phyloP scores from a whole-genome alignment of 2,797 vertebrate genomes.

The Ctenopoma multispine region DNA sequence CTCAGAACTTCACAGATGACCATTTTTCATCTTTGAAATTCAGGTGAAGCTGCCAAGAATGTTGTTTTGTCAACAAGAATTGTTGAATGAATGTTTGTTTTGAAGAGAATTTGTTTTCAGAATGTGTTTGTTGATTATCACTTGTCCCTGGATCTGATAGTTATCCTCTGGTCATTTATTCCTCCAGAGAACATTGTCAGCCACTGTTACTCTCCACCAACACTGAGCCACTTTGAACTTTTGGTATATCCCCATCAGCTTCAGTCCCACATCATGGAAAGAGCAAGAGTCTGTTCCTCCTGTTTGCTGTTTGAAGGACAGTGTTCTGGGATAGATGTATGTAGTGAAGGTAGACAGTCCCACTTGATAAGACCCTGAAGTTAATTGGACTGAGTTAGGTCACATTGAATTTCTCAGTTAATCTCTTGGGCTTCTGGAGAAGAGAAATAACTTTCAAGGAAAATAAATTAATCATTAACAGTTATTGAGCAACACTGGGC shows the following conservation, averaged over 20 bases:
- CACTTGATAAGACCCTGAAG: slow-evolving; percentile 14
- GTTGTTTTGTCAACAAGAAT: too few species aligned
- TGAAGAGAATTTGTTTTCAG: background rate
- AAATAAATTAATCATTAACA: slow-evolving; percentile 18
- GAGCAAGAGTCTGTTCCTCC: background rate
- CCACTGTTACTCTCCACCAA: background rate
- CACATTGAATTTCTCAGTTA: background rate
- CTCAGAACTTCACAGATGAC: too few species aligned
- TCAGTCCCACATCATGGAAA: slow-evolving; percentile 15
- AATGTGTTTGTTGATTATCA: background rate
- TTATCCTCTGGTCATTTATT: slow-evolving; percentile 15
- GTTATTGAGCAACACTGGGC: background rate
- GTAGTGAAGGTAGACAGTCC: slow-evolving; percentile 3
- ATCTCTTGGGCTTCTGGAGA: slow-evolving; percentile 10
- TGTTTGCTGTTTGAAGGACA: background rate
- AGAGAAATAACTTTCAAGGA: slow-evolving; percentile 19
- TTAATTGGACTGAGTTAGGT: slow-evolving; percentile 9
- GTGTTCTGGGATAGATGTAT: slow-evolving; percentile 16
- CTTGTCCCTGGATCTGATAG: slow-evolving; percentile 11
- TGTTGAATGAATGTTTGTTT: too few species aligned
- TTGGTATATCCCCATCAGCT: background rate
- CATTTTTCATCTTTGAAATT: background rate
- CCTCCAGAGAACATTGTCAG: background rate
- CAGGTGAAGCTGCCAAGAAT: background rate
- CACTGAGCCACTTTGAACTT: background rate